Percentiles rank a stretch among this genome's conserved stretches.
Conservation (phyloP, 2,888 invertebrate genomes). For the Troglohyphantes excavatus region DNA sequence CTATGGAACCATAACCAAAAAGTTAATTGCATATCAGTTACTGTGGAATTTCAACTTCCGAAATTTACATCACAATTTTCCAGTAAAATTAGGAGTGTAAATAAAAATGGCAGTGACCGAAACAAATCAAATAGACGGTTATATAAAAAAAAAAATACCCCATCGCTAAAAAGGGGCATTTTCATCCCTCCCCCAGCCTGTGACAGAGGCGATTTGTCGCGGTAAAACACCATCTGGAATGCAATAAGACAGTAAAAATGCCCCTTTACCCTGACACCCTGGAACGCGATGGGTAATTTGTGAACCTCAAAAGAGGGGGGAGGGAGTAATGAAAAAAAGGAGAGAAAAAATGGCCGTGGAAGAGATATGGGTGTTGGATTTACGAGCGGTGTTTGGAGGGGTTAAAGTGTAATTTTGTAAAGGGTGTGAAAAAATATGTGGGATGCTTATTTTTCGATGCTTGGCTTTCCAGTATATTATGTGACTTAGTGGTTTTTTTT, state of each 20-base stretch:
- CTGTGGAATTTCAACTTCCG: too few relatives aligned
- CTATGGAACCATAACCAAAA: too few relatives aligned
- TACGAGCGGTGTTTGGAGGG: constrained; percentile 38
- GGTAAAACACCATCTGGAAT: constrained; percentile 59
- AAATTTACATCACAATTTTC: neutral
- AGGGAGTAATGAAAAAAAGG: constrained; percentile 34
- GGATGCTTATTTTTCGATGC: constrained; percentile 37
- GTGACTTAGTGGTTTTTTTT: neutral
- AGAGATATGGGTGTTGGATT: constrained; percentile 59
- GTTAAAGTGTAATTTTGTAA: constrained; percentile 27
- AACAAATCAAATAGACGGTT: constrained; percentile 45
- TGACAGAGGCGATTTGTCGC: constrained; percentile 68
- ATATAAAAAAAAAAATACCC: constrained; percentile 22
- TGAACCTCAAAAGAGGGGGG: constrained; percentile 53
- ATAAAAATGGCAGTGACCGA: constrained; percentile 13
- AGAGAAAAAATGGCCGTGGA: constrained; percentile 20
- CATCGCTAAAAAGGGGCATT: constrained; percentile 53
- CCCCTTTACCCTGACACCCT: constrained; percentile 67
- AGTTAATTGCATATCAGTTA: too few relatives aligned
- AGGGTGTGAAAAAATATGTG: constrained; percentile 15
- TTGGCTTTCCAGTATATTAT: neutral
- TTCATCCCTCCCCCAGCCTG: neutral
- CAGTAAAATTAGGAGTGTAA: constrained; percentile 14
- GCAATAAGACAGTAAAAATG: constrained; percentile 73
- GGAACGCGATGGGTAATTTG: constrained; percentile 73